Base-by-base conservation (phyloP, 2,797 vertebrate species). In the Pangasius krempfi region DNA sequence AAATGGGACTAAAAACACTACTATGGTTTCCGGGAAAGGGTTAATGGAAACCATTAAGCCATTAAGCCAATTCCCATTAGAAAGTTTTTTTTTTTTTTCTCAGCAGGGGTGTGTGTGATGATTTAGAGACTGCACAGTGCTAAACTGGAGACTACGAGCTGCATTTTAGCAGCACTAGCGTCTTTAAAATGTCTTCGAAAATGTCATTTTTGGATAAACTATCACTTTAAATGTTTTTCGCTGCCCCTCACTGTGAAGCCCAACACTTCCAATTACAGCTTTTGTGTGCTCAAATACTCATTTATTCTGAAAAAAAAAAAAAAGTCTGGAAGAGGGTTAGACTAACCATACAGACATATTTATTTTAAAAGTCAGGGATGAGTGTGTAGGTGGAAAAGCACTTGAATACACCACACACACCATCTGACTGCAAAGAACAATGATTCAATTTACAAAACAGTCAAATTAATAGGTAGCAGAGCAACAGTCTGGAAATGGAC, bases 321-420 rank as follows among this genome's bases (percentile, higher is more conserved):
- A 66, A 66, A 30, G 73, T 27, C 25, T 76, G 6, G 44, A 70
- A 50, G 3, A n/a, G 47, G 25, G 73, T 52, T 27, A 27, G 73
- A 52, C 44, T 27, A 27, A 50, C 12, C 2, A 5, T 7, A 5
- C 27, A n/a, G 50, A 30, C 47, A 18, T 13, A 27, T 52, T 5
- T 52, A n/a, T 52, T 78, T 52, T 16, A 52, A 52, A 78, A 78
- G 75, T 52, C 27, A 47, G 40, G 72, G 40, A 75, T 14, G 27
- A 76, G 73, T 76, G 75, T 78, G 75, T 78, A 52, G 47, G 75
- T 54, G 70, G 75, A n/a, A 76, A 14, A 30, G 75, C 27, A 18
- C 27, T 78, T 78, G 75, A 52, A 8, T 30, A 75, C 0, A 2
- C 50, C 22, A 75, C 25, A 75, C 22, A 27, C 40, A 76, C 44